Base-by-base conservation (phyloP, 30 jellyfish, hydroid and myxozoan genomes). In the Aurelia aurita complex sp. Pacific region DNA sequence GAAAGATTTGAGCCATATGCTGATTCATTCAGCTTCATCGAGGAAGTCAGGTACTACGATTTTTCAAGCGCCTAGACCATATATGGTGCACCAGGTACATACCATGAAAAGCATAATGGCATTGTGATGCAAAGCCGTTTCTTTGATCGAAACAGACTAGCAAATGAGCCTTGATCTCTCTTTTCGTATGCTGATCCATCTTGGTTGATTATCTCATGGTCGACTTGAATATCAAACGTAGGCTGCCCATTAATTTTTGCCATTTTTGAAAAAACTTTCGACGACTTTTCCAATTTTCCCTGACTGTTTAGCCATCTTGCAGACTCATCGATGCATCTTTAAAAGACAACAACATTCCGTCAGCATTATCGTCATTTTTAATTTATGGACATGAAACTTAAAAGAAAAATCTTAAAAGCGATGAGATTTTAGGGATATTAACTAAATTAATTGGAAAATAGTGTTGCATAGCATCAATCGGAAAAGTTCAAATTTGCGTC, bases 291-390 rank as follows among this genome's bases (percentile, higher is more conserved):
- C 29, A 85, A 55, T 3, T 69, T 63, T 10, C 94, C 91, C 50
- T 85, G 90, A 23, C 83, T 59, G n/a, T 71, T 69, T 59, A 91
- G 71, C 97, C 97, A 91, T 34, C 96, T 85, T 59, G 90, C 76
- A 4, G 97, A 91, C 79, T 91, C 97, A 18, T 96, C 79, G 18
- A 85, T 61, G 63, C 85, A 85, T 34, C 97, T 90, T 4, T 10
- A 55, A 57, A 23, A 70, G 11, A 9, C 65, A 46, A 16, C 74
- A 15, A 29, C 7, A 17, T 23, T 14, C 9, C 4, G 51, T 67
- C 51, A 18, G 4, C 17, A 17, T 2, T 16, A 33, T 23, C 18
- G 15, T 7, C 57, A 67, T 14, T 17, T 14, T n/a, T 23, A 4
- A 2, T 33, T 5, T 60, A 19, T 2, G 69, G 19, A 19, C 32